A percentile compares a stretch with the other conserved stretches of the same genome.
Evolutionary conservation across 2,797 vertebrate genomes (phyloP).

Genomic region (Trichosurus vulpecula): DNA sequence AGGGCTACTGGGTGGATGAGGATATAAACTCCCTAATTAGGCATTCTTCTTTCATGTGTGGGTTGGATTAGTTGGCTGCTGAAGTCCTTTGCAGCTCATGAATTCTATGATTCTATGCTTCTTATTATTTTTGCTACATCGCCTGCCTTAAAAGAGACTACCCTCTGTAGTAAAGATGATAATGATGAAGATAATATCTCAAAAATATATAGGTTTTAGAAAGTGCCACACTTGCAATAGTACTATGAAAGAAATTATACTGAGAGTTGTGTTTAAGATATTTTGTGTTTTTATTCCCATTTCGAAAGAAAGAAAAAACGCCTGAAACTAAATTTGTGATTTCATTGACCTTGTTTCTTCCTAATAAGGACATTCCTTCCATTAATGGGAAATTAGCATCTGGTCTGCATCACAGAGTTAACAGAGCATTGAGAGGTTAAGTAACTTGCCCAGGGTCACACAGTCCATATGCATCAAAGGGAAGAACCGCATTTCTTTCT

Average conservation of each 20-base stretch:
- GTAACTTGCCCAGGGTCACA: neutral
- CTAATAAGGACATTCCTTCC: neutral
- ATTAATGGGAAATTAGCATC: neutral
- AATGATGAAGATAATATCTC: neutral
- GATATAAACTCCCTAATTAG: neutral
- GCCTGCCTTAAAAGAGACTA: neutral
- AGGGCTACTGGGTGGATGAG: neutral
- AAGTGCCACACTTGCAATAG: neutral
- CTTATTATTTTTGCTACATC: neutral
- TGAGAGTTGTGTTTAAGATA: neutral
- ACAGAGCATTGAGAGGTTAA: neutral
- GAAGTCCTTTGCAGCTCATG: neutral
- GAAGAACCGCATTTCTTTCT: neutral
- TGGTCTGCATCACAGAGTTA: neutral
- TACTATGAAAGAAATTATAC: neutral
- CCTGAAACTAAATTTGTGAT: neutral
- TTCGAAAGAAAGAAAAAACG: neutral
- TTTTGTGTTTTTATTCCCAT: neutral
- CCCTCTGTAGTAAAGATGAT: neutral
- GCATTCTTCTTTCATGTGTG: neutral
- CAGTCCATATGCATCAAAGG: neutral
- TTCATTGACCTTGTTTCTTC: neutral
- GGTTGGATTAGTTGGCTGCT: neutral
- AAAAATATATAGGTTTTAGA: neutral
- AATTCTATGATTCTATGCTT: neutral